A percentile compares a stretch with the other conserved stretches of the same genome.
Conservation (phyloP, 2,113 vertebrate species). For the Neogale vison region DNA sequence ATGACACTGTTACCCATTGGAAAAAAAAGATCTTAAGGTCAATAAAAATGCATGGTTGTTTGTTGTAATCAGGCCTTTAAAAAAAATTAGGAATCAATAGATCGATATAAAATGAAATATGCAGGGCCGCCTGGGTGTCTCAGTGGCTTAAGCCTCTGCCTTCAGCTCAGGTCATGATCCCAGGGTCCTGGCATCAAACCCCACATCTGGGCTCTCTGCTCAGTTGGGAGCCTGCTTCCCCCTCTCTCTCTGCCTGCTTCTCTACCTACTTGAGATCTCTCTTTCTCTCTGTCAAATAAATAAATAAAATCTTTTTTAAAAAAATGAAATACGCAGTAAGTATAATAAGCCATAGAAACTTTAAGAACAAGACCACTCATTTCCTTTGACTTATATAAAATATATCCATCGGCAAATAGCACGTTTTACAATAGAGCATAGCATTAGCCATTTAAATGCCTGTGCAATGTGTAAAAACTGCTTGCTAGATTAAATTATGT, state of each 20-base stretch:
- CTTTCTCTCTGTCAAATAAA: no score
- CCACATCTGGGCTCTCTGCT: no score
- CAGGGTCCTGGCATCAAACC: no score
- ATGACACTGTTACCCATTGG: neutral
- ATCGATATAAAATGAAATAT: constrained; percentile 52
- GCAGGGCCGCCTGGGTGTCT: no score
- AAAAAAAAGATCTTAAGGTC: constrained; percentile 24
- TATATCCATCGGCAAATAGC: constrained; percentile 27
- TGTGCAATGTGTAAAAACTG: constrained; percentile 49
- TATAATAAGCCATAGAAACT: constrained; percentile 55
- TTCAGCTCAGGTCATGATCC: no score
- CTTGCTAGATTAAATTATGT: constrained; percentile 72
- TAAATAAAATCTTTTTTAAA: no score
- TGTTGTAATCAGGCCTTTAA: neutral
- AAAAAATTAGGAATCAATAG: constrained; percentile 42
- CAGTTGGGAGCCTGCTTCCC: no score
- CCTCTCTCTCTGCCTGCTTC: no score
- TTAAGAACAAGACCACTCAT: constrained; percentile 14
- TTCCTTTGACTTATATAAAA: constrained; percentile 67
- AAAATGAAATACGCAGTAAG: constrained; percentile 12
- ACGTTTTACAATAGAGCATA: constrained; percentile 57
- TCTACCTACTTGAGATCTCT: no score
- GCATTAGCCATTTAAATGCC: constrained; percentile 45
- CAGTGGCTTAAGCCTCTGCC: no score
- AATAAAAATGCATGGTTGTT: neutral